Percentiles rank a stretch among this genome's conserved stretches.
Conservation (phyloP, 2,797 vertebrate genomes). For the Parauchenoglanis punctatus region DNA sequence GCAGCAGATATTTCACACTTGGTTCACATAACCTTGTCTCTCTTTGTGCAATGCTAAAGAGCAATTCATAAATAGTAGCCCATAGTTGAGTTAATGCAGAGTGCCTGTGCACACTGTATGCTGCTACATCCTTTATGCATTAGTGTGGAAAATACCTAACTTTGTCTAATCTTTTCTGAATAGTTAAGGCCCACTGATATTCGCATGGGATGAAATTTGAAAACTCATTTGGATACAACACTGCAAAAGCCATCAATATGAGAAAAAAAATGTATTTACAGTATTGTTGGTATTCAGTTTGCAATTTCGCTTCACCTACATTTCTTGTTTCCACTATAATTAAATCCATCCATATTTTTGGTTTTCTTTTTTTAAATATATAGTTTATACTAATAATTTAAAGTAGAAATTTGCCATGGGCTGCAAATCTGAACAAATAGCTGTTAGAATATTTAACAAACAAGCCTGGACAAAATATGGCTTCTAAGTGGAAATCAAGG, state of each 20-base stretch:
- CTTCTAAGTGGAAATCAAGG: slow-evolving; percentile 58
- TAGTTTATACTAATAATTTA: slow-evolving; percentile 4
- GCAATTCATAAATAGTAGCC: slow-evolving; percentile 6
- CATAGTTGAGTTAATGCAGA: background rate
- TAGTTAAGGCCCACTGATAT: slow-evolving; percentile 27
- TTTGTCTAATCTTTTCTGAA: slow-evolving; percentile 3
- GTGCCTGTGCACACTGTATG: background rate
- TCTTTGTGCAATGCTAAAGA: background rate
- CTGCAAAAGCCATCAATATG: slow-evolving; percentile 38
- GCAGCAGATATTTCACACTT: background rate
- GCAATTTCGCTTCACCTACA: slow-evolving; percentile 16
- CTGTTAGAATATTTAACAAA: slow-evolving; percentile 35
- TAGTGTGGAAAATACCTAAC: slow-evolving; percentile 9
- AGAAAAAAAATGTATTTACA: slow-evolving; percentile 22
- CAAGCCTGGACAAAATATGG: slow-evolving; percentile 43
- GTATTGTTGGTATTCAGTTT: slow-evolving; percentile 25
- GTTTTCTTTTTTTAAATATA: background rate
- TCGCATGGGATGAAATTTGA: background rate
- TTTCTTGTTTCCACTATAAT: background rate
- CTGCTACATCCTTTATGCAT: slow-evolving; percentile 33
- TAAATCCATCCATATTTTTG: background rate
- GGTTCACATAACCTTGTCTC: slow-evolving; percentile 10
- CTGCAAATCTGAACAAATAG: slow-evolving; percentile 21
- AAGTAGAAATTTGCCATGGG: slow-evolving; percentile 7
- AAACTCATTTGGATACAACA: slow-evolving; percentile 22